A percentile compares a stretch with the other conserved stretches of the same genome.
These are phyloP conservation scores for Artibeus jamaicensis DNA, from an alignment of 2,797 vertebrate genomes.

Conservation along the genomic window DNA sequence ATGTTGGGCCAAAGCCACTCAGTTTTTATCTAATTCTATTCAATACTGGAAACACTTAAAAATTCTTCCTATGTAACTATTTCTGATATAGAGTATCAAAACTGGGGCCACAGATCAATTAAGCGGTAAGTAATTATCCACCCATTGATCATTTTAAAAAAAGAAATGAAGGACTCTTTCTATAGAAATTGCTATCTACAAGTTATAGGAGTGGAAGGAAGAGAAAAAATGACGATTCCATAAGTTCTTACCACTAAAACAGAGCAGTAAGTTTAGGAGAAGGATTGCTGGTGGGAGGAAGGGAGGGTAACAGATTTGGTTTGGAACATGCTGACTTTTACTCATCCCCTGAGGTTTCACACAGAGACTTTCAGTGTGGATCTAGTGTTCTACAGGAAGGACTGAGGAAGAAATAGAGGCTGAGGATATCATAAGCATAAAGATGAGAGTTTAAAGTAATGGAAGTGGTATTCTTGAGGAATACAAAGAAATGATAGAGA, in stretches of 20 bases:
- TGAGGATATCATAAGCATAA: not conserved
- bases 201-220: not conserved
- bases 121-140: constrained; percentile 32
- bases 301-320: not conserved
- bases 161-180: not conserved
- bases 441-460: not conserved
- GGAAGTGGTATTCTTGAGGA: not conserved
- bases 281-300: not conserved
- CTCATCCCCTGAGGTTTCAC: not conserved
- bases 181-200: constrained; percentile 24
- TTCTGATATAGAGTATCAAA: constrained; percentile 49
- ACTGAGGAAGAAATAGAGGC: not conserved
- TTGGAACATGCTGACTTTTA: constrained; percentile 41
- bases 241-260: constrained; percentile 28
- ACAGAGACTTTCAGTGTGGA: not conserved
- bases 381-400: not conserved
- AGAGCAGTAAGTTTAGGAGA: not conserved
- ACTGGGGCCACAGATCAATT: constrained; percentile 48
- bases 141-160: constrained; percentile 3
- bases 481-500: not conserved
- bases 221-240: not conserved
- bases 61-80: not conserved
- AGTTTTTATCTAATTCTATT: constrained; percentile 53
- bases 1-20: constrained; percentile 23
- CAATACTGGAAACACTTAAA: constrained; percentile 27